Conservation (phyloP, 2,113 vertebrate species). For the Thomomys bottae region DNA sequence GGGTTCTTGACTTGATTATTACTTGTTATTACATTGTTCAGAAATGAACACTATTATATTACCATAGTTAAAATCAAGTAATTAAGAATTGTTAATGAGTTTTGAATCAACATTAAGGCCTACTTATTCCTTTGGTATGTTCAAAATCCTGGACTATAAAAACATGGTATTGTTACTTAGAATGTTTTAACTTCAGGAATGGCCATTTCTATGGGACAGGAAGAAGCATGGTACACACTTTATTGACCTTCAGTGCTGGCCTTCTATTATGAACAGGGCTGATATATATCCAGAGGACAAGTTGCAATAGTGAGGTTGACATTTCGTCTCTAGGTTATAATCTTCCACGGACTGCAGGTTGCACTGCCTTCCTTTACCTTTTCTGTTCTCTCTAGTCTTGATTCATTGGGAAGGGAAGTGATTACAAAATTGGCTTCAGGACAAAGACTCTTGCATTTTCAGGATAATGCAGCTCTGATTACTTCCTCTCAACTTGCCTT, state of each 20-base stretch:
- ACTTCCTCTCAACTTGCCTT: slow-evolving; percentile 49
- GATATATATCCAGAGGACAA: neutral
- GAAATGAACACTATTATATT: neutral
- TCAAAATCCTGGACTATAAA: neutral
- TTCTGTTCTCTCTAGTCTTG: neutral
- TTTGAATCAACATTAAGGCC: neutral
- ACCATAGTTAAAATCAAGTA: neutral
- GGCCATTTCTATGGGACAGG: neutral
- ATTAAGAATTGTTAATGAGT: neutral
- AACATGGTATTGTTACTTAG: neutral
- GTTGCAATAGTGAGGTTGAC: neutral
- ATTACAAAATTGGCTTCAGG: neutral
- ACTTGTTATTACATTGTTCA: neutral
- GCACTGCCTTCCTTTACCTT: neutral
- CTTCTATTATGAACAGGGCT: neutral
- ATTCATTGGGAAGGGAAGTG: slow-evolving; percentile 28
- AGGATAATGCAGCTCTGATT: neutral
- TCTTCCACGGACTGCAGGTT: neutral
- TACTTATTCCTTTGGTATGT: neutral
- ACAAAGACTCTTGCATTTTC: slow-evolving; percentile 3
- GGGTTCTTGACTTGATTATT: neutral
- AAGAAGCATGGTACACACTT: neutral
- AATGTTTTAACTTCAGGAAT: neutral
- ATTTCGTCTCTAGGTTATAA: neutral
- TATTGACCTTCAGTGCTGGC: neutral